Percentiles rank a stretch among this genome's conserved stretches.
phyloP scores from a whole-genome alignment of 2,113 vertebrate species.

The Spheniscus mendiculus region DNA sequence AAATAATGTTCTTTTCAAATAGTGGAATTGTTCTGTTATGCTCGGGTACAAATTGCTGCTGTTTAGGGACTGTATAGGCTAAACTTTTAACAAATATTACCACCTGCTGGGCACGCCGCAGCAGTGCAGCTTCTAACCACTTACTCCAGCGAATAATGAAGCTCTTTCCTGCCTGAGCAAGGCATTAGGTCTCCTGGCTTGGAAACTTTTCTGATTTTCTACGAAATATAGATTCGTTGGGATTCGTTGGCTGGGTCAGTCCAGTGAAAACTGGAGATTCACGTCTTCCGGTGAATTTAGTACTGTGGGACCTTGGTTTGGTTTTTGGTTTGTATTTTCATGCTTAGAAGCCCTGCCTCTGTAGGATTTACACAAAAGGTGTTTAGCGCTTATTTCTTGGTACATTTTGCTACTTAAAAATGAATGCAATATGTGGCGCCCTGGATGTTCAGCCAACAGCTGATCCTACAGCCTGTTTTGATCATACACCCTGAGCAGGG shows the following conservation, averaged over 20 bases:
- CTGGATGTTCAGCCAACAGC: neutral
- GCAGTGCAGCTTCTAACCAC: neutral
- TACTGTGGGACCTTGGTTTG: neutral
- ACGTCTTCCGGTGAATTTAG: neutral
- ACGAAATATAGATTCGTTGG: neutral
- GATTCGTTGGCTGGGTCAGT: neutral
- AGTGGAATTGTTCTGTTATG: rapidly evolving
- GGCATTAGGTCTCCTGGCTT: neutral
- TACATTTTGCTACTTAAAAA: neutral
- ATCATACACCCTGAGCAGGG: neutral
- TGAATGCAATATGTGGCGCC: rapidly evolving
- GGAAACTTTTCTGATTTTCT: neutral
- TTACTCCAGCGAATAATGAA: neutral
- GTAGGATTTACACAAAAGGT: neutral
- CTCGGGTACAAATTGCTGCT: neutral
- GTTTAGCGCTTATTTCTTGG: rapidly evolving
- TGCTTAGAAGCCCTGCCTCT: neutral
- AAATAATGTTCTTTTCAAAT: neutral
- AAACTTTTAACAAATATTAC: constrained; percentile 56
- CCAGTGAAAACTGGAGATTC: neutral
- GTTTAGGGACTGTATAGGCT: neutral
- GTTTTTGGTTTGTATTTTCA: neutral
- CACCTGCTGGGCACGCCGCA: constrained; percentile 24
- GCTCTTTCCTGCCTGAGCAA: neutral
- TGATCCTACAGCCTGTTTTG: neutral